Evolutionary conservation across 2,113 vertebrate genomes (phyloP).

Genomic region (Candoia aspera): DNA sequence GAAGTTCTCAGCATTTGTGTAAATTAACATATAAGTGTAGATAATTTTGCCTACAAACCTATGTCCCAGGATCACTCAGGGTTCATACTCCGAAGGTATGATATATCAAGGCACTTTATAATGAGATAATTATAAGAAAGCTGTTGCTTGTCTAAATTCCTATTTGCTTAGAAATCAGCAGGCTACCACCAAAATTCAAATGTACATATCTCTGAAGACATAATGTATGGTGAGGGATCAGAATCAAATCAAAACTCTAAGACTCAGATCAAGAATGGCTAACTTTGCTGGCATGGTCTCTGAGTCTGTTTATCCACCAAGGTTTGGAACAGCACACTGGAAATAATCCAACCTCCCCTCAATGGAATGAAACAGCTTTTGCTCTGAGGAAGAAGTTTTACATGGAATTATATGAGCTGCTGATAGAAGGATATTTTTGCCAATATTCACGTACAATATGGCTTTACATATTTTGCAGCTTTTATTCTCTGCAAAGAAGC

Average conservation of each 20-base stretch:
- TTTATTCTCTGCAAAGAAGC: constrained; percentile 44
- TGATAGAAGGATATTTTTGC: constrained; percentile 38
- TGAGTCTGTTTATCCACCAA: constrained; percentile 62
- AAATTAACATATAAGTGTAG: constrained; percentile 1
- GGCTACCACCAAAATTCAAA: constrained; percentile 66
- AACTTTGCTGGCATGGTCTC: constrained; percentile 41
- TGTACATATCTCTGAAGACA: constrained; percentile 59
- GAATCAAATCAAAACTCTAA: constrained; percentile 77
- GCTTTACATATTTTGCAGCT: constrained; percentile 39
- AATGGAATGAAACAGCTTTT: constrained; percentile 50
- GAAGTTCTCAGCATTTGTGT: background rate
- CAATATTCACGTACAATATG: constrained; percentile 13
- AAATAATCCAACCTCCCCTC: constrained; percentile 50
- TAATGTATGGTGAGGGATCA: constrained; percentile 65
- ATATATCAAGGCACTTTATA: constrained; percentile 43
- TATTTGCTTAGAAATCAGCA: constrained; percentile 72
- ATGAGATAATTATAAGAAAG: constrained; percentile 61
- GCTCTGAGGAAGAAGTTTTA: background rate
- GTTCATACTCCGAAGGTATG: constrained; percentile 35
- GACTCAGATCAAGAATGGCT: constrained; percentile 59
- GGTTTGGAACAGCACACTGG: constrained; percentile 48
- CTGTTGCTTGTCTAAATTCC: constrained; percentile 61
- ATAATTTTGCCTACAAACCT: constrained; percentile 38
- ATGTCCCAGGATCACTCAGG: constrained; percentile 29
- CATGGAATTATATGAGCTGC: constrained; percentile 12